Evolutionary conservation across 2,888 invertebrate genomes (phyloP), one percentile per base, ranked within the genome.

Genomic region (Hofmannophila pseudospretella): DNA sequence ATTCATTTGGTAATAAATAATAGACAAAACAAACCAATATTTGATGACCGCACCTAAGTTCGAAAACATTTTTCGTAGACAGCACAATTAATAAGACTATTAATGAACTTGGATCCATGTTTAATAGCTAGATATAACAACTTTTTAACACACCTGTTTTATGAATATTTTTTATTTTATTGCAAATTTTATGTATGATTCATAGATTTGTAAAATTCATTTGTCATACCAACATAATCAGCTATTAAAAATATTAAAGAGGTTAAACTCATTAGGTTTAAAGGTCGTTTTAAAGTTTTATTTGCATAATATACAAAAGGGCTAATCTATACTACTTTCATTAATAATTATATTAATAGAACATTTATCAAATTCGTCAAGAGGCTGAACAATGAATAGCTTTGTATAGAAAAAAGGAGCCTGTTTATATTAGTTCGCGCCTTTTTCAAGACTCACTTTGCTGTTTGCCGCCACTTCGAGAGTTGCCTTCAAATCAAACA

Each of bases 361-460:
- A 4, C 7, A n/a, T 47, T 51, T 47, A 47, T 39, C 31, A 49
- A 44, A 51, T 42, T 38, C 30, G 44, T 47, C 48, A 57, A 49
- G 38, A 44, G 48, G 47, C 42, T 40, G 50, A 64, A 63, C 54
- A 58, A 45, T 52, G n/a, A 52, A 44, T 41, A 58, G 46, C 67
- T 59, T 70, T 77, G 72, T 72, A 52, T 68, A 67, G 59, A 65
- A 71, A 75, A 75, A 67, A 68, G 56, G 66, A 67, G 54, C 56
- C 58, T 58, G 56, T 80, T 80, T 82, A 80, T 75, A 73, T 75
- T 75, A 70, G 74, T 80, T 85, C 73, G 77, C 80, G 84, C 82
- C 80, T 78, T 82, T 80, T 84, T 82, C 80, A 76, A 86, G 84
- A 84, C 84, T 82, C 85, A 84, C 84, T 85, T 82, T 79, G 74